Evolutionary conservation across 2,797 vertebrate genomes (phyloP), one percentile per base, ranked within the genome.

Genomic region (Scleropages formosus): DNA sequence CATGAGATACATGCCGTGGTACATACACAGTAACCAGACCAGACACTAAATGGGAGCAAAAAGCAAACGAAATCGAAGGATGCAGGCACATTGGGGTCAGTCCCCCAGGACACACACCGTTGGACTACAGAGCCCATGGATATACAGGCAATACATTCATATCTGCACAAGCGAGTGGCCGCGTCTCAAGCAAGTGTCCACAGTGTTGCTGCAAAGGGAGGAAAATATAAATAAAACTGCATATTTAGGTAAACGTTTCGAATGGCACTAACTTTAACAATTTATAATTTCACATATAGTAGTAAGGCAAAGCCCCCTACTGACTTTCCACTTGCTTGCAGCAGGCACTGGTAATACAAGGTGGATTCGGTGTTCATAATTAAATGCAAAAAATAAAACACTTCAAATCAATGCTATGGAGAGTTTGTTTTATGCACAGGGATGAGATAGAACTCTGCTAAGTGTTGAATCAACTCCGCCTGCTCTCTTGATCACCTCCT

Each of bases 21-120:
- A 72, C 24, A 72, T 58, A 59, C 53, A 59, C 70, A 8, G 58
- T 59, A 72, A 58, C 70, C 26, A 72, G 70, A 59, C 70, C 26
- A 58, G 51, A 72, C 53, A 58, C 59, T 47, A 58, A 39, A 27
- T 72, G 70, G 51, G 72, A 53, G 72, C 67, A 72, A 44, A 27
- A 72, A 1, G n/a, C 58, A 61, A 22, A 61, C 18, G 15, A n/a
- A 9, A 15, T 4, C 20, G 61, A 15, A 61, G 20, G 59, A 22
- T 61, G 4, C 4, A 61, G 20, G 59, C 59, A 61, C 59, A n/a
- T 61, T 22, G 9, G 20, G 20, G 16, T 61, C 59, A n/a, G 59
- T 61, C 18, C 53, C 53, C 53, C 58, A 12, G 12, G 18, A 58
- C 53, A 58, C 53, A 13, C 53, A 58, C 53, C 58, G 53, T 31